These are phyloP conservation scores for Accipiter virgatus DNA, from an alignment of 2,113 vertebrate species.

Conservation along the genomic window DNA sequence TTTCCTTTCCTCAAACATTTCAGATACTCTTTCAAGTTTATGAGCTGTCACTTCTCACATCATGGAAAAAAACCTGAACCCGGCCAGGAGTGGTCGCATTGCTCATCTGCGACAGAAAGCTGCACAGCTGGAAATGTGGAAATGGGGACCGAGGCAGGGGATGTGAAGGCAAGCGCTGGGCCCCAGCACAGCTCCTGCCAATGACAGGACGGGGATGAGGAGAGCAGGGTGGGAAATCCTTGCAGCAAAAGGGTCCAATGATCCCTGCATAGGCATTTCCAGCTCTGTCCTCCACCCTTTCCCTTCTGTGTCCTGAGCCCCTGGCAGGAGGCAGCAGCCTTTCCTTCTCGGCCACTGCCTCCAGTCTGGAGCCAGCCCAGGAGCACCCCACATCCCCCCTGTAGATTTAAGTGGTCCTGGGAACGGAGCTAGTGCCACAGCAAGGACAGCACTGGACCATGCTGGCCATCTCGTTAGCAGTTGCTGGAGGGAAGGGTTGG, in stretches of 20 bases:
- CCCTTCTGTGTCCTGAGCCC: neutral
- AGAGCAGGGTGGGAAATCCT: neutral
- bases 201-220: neutral
- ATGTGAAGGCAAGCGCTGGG: fast-evolving
- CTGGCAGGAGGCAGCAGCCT: neutral
- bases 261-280: neutral
- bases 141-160: neutral
- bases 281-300: neutral
- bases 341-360: neutral
- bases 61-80: neutral
- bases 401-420: neutral
- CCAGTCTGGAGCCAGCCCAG: neutral
- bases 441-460: neutral
- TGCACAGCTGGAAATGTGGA: neutral
- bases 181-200: neutral
- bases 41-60: neutral
- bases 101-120: neutral
- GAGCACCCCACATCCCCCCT: neutral
- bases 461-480: neutral
- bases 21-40: neutral
- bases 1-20: neutral
- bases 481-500: neutral
- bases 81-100: fast-evolving
- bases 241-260: neutral
- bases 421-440: neutral